Evolutionary conservation across 1,140 invertebrate species (phyloP).

Genomic region (Leptestheria dahalacensis): DNA sequence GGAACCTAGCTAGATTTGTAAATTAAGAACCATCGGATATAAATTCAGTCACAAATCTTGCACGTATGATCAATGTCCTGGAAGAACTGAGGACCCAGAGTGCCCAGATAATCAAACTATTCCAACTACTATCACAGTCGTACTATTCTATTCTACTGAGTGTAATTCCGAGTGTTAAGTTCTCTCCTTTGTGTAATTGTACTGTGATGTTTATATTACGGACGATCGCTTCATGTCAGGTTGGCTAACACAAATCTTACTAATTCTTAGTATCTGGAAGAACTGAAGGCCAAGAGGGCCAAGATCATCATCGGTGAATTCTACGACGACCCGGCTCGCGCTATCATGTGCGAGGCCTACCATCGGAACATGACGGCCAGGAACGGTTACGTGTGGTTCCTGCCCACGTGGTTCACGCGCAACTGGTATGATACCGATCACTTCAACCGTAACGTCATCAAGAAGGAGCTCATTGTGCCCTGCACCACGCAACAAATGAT

Average conservation of each 20-base stretch:
- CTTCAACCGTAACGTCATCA: slow-evolving; percentile 30
- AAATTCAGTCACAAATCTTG: too few species aligned
- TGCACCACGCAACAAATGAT: slow-evolving; percentile 48
- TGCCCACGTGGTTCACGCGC: slow-evolving; percentile 41
- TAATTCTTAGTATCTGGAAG: slow-evolving; percentile 42
- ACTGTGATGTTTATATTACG: too few species aligned
- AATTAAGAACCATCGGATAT: too few species aligned
- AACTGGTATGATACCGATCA: slow-evolving; percentile 50
- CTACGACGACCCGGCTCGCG: slow-evolving; percentile 45
- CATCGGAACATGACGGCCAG: slow-evolving; percentile 35
- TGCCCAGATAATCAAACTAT: too few species aligned
- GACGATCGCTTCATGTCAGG: background rate
- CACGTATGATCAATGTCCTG: too few species aligned
- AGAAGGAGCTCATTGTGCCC: slow-evolving; percentile 32
- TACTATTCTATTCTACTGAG: too few species aligned
- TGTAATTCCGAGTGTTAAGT: too few species aligned
- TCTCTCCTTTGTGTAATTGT: too few species aligned
- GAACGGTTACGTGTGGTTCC: slow-evolving; percentile 66
- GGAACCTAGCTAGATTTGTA: too few species aligned
- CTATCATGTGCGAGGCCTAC: slow-evolving; percentile 59
- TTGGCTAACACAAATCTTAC: background rate
- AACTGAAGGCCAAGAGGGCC: slow-evolving; percentile 43
- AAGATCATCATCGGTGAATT: slow-evolving; percentile 69
- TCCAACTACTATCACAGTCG: too few species aligned
- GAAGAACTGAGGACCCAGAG: too few species aligned